Base-by-base conservation (phyloP, 2,797 vertebrate species). In the Garrulus glandarius region DNA sequence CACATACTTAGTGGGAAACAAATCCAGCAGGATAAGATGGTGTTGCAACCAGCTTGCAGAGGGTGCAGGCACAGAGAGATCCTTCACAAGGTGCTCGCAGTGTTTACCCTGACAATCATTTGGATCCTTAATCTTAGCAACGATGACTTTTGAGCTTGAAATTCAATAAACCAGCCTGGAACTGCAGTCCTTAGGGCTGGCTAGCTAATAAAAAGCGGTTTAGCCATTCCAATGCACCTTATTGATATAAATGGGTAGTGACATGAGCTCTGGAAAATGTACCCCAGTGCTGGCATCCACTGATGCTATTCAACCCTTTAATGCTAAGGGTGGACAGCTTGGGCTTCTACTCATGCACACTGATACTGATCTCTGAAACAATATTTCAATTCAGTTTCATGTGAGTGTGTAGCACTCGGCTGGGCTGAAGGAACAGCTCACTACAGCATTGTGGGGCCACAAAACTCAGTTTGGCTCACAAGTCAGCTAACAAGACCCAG, bases 171-270 rank as follows among this genome's bases (percentile, higher is more conserved):
- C 47, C 39, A 79, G 41, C 63, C 39, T 32, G 37, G 80, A 94
- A 77, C 36, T 15, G 1, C 21, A 7, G 68, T 76, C 47, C 59
- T 70, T 74, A 63, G 81, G 77, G 71, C 77, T 82, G 78, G 75
- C 80, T 67, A 89, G 63, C 91, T 95, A 93, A 95, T 95, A 94
- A 97, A 96, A 96, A 96, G 24, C 0, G 44, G 88, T 93, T 97
- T 95, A 96, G 84, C 81, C 37, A 29, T 93, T 93, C 75, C 89
- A 90, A 46, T 63, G 64, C 32, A 53, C 59, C 43, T 86, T 84
- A 72, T 24, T 93, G 86, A 92, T 93, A 82, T 22, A 91, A 95
- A 95, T 19, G 34, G 63, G 22, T 34, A 86, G 86, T 84, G 90
- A 92, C 87, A 59, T 34, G 72, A 93, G 64, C 77, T 87, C 88